These are phyloP conservation scores for Hydrotaea diabolus DNA, from an alignment of 2,888 invertebrate genomes.

Conservation along the genomic window DNA sequence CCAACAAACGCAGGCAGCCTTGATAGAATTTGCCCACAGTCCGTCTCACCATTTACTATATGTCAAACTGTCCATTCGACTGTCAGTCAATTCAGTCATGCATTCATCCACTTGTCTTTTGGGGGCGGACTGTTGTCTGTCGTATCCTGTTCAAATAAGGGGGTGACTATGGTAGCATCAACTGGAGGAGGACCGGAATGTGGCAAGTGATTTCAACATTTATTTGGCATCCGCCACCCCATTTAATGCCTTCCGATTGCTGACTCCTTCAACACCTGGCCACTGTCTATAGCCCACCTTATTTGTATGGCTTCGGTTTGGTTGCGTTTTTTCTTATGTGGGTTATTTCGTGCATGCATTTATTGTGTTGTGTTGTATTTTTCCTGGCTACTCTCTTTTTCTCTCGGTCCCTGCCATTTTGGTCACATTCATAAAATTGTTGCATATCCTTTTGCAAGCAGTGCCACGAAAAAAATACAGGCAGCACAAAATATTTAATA, in stretches of 20 bases:
- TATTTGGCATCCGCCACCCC: conserved; percentile 13
- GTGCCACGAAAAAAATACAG: neutral
- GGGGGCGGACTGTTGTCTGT: neutral
- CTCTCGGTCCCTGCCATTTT: neutral
- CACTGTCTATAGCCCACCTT: no score
- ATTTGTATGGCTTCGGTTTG: neutral
- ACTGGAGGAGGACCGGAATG: conserved; percentile 1
- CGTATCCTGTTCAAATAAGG: neutral
- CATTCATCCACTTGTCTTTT: neutral
- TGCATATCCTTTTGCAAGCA: neutral
- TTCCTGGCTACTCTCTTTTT: neutral
- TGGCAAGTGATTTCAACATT: conserved; percentile 58
- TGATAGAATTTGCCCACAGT: conserved; percentile 38
- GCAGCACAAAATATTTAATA: conserved; percentile 29
- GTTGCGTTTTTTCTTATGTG: neutral
- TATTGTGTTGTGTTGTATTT: conserved; percentile 5
- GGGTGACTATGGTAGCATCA: neutral
- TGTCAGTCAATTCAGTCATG: conserved; percentile 7
- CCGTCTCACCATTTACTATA: neutral
- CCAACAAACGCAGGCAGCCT: conserved; percentile 30
- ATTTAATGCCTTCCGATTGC: neutral
- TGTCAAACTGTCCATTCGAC: conserved; percentile 37
- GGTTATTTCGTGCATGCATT: conserved; percentile 23
- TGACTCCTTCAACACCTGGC: conserved; percentile 12
- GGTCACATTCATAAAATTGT: neutral